Conservation (phyloP, 2,113 vertebrate genomes). For the Octodon degus region DNA sequence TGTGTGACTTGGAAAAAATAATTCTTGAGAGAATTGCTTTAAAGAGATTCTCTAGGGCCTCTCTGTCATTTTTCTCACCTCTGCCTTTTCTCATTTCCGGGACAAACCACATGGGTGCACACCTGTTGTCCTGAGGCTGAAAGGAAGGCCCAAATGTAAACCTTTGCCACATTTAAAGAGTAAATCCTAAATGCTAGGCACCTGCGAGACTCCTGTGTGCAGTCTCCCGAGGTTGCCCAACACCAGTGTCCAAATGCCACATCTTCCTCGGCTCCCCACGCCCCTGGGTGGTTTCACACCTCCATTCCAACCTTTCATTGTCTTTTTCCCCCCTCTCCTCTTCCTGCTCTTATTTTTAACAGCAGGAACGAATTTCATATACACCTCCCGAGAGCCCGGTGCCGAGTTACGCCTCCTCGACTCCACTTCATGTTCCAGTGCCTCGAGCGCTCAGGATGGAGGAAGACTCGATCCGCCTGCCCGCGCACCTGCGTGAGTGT, state of each 20-base stretch:
- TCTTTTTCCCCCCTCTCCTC: conserved; percentile 64
- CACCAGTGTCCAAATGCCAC: accelerated
- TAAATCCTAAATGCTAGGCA: neutral
- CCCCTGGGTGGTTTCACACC: conserved; percentile 56
- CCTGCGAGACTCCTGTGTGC: accelerated
- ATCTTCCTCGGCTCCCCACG: conserved; percentile 17
- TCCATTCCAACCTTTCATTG: conserved; percentile 78
- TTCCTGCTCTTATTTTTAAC: conserved; percentile 88
- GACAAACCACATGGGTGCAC: conserved; percentile 8
- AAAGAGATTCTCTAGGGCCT: neutral
- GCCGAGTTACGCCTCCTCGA: conserved; percentile 93
- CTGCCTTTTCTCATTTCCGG: neutral
- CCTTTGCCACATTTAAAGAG: neutral
- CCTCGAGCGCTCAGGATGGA: conserved; percentile 95
- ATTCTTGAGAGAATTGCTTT: conserved; percentile 7
- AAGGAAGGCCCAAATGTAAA: conserved; percentile 15
- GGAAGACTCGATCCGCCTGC: conserved; percentile 94
- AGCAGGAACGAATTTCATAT: conserved; percentile 97
- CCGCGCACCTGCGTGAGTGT: conserved; percentile 97
- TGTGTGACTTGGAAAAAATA: neutral
- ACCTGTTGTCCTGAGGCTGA: neutral
- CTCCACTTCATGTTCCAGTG: conserved; percentile 95
- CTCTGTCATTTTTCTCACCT: neutral
- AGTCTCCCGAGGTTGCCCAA: neutral
- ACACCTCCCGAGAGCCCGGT: conserved; percentile 95